Evolutionary conservation across 2,888 invertebrate species (phyloP).

Genomic region (Ptychoptera contaminata): DNA sequence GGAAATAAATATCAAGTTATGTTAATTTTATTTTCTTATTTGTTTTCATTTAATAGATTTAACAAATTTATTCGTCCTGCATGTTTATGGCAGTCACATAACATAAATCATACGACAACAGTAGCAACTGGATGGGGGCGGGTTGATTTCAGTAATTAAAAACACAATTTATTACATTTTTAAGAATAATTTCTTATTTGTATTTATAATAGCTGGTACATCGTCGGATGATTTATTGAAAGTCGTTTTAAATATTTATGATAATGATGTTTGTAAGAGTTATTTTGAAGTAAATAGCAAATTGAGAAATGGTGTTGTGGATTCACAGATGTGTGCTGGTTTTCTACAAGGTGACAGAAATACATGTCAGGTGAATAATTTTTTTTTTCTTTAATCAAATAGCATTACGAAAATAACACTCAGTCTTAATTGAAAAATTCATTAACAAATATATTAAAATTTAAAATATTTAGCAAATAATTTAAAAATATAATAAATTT

Average conservation of each 20-base stretch:
- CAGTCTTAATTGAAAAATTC: no score
- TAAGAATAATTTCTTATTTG: constrained; percentile 13
- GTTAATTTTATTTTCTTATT: not conserved
- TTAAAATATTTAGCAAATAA: no score
- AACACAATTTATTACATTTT: no score
- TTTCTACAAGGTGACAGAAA: constrained; percentile 26
- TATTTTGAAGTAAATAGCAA: constrained; percentile 22
- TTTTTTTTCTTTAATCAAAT: no score
- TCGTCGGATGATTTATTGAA: constrained; percentile 27
- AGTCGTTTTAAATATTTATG: constrained; percentile 24
- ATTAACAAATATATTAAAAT: no score
- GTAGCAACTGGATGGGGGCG: constrained; percentile 30
- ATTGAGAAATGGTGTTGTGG: constrained; percentile 24
- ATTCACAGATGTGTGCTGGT: constrained; percentile 32
- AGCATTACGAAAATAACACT: no score
- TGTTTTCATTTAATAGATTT: constrained; percentile 2
- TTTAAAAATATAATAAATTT: not conserved
- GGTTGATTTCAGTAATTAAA: not conserved
- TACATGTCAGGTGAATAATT: constrained; percentile 17
- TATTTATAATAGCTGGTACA: constrained; percentile 8
- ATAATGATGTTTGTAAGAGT: constrained; percentile 20
- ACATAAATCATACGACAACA: constrained; percentile 17
- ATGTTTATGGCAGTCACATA: constrained; percentile 23
- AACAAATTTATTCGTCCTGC: constrained; percentile 22
- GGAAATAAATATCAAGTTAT: not conserved